These are phyloP conservation scores for Amblyteles armatorius DNA, from an alignment of 2,888 invertebrate genomes.

Conservation along the genomic window DNA sequence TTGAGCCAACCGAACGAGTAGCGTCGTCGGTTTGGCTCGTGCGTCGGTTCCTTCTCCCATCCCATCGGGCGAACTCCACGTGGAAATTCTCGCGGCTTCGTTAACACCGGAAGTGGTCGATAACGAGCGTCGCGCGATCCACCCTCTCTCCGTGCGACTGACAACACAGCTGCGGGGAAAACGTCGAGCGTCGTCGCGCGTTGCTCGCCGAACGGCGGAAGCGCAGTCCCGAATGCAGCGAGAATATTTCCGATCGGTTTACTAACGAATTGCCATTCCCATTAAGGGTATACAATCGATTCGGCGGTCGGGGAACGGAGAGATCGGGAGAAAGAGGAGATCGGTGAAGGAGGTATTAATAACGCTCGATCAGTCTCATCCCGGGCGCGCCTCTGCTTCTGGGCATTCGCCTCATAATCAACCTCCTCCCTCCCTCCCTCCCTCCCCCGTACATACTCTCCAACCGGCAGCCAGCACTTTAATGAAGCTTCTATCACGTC, in stretches of 20 bases:
- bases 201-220: neutral
- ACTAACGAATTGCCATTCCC: slow-evolving; percentile 49
- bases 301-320: slow-evolving; percentile 33
- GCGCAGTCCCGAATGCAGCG: neutral
- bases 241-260: slow-evolving; percentile 56
- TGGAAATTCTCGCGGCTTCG: slow-evolving; percentile 60
- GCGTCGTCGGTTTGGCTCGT: slow-evolving; percentile 21
- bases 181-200: too few relatives aligned
- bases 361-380: slow-evolving; percentile 60
- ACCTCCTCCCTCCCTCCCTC: slow-evolving; percentile 21
- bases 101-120: slow-evolving; percentile 66
- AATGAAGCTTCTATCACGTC: slow-evolving; percentile 63
- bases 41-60: slow-evolving; percentile 38
- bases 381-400: slow-evolving; percentile 3
- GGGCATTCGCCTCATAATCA: slow-evolving; percentile 28
- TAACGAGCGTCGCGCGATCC: slow-evolving; percentile 56
- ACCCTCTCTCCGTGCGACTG: slow-evolving; percentile 21
- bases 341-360: slow-evolving; percentile 41
- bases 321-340: neutral
- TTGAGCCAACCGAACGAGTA: slow-evolving; percentile 57
- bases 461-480: slow-evolving; percentile 38
- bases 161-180: neutral
- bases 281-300: slow-evolving; percentile 46
- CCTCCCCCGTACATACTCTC: neutral
- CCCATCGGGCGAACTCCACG: slow-evolving; percentile 38